Evolutionary conservation across 2,888 invertebrate species (phyloP), one percentile per base, ranked within the genome.

Genomic region (Anaspis maculata): DNA sequence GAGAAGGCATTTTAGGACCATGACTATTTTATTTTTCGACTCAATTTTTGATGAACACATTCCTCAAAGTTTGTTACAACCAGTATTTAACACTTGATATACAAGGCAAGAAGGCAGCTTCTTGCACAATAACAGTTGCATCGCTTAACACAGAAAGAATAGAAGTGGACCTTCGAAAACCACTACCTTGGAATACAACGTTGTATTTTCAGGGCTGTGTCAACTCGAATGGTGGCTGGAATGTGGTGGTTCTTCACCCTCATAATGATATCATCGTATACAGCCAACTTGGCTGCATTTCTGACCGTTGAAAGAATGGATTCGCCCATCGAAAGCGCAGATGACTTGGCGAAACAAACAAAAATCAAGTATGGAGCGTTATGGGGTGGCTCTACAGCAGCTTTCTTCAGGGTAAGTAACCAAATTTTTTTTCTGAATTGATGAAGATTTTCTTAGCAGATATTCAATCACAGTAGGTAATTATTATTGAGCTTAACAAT

Each of bases 221-320:
- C 88, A 0, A 90, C 90, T 0, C 72, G 91, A 42, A 83, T 89
- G 77, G 82, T 90, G 6, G 88, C 86, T 2, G 90, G 90, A 21
- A 89, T 90, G 78, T 88, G 88, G 87, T 92, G 91, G 91, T 92
- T 92, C 66, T 92, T 92, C 66, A 90, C 89, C 0, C 69, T 92
- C 27, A 92, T 94, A 53, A 91, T 95, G 87, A 91, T 94, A 48
- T 91, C 92, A 0, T 92, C 92, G 4, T 95, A 95, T 66, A 95
- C 95, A 12, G 95, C 94, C 32, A 95, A 95, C 67, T 69, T 95
- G 52, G 94, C 94, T 27, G 94, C 94, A 5, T 94, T 94, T 60
- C 70, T 95, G 3, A 94, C 95, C 0, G 88, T 89, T 10, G 90
- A 89, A 57, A 72, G 91, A 49, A 90, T 92, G 88, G 90, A 90